A percentile compares a stretch with the other conserved stretches of the same genome.
These are phyloP conservation scores for Mimumesa dahlbomi DNA, from an alignment of 2,888 invertebrate species.

Conservation along the genomic window DNA sequence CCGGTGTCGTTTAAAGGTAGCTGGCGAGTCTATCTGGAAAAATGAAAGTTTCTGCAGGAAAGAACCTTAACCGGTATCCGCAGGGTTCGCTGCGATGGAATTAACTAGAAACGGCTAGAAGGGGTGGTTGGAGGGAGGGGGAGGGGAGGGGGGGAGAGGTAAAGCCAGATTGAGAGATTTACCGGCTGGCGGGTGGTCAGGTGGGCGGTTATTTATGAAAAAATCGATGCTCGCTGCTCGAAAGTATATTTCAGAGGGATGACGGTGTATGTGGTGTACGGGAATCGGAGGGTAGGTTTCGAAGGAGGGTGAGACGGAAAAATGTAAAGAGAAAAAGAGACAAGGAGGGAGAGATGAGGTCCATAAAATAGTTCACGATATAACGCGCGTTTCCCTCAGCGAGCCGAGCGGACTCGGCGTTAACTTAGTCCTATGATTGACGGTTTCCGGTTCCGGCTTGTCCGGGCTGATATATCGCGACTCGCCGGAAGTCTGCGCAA, in stretches of 20 bases:
- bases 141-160: constrained; percentile 1
- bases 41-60: too few species aligned
- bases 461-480: constrained; percentile 71
- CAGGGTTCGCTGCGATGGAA: constrained; percentile 22
- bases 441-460: constrained; percentile 74
- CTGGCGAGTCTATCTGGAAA: too few species aligned
- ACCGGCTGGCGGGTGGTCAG: constrained; percentile 50
- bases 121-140: not conserved
- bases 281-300: not conserved
- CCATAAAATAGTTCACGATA: constrained; percentile 65
- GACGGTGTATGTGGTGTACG: constrained; percentile 16
- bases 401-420: constrained; percentile 58
- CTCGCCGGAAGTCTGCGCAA: constrained; percentile 70
- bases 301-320: constrained; percentile 13
- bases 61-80: not conserved
- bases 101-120: constrained; percentile 25
- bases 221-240: constrained; percentile 67
- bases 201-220: constrained; percentile 72
- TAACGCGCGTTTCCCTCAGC: constrained; percentile 47
- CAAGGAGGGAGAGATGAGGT: constrained; percentile 28
- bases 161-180: constrained; percentile 62
- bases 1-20: too few species aligned
- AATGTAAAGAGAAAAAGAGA: constrained; percentile 11
- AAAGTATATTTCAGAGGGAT: constrained; percentile 66
- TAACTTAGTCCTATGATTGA: constrained; percentile 74